phyloP scores from a whole-genome alignment of 2,113 vertebrate species.

The Notiomystis cincta region DNA sequence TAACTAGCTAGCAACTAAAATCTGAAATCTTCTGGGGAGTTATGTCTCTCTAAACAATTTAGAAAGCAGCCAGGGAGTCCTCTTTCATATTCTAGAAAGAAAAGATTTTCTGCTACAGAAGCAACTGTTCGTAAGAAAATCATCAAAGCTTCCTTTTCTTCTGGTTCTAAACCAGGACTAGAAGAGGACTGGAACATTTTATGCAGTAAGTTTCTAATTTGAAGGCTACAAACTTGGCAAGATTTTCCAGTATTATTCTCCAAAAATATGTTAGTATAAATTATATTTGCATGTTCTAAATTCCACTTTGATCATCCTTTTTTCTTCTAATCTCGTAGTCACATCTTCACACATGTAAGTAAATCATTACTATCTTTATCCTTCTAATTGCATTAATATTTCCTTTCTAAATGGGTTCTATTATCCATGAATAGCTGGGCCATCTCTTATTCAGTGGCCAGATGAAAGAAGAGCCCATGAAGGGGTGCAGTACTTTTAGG shows the following conservation, averaged over 20 bases:
- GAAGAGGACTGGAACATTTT: neutral
- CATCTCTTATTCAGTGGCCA: fast-evolving
- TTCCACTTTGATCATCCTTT: neutral
- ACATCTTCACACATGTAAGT: neutral
- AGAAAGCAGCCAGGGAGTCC: neutral
- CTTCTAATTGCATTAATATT: neutral
- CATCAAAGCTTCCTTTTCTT: neutral
- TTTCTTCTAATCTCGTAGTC: neutral
- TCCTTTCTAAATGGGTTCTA: neutral
- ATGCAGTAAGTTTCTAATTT: neutral
- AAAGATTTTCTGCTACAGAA: neutral
- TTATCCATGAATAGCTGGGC: neutral
- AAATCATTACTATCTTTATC: neutral
- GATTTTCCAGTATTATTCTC: neutral
- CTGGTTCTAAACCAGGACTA: neutral
- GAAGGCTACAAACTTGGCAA: neutral
- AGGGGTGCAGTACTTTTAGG: neutral
- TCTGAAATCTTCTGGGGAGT: neutral
- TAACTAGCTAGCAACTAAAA: neutral
- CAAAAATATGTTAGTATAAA: neutral
- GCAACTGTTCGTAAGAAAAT: neutral
- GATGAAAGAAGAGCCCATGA: neutral
- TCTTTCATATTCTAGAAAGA: neutral
- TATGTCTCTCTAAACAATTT: neutral
- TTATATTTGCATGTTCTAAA: neutral